These are phyloP conservation scores for Aphaenogaster floridana DNA, from an alignment of 1,140 invertebrate species.

Conservation along the genomic window DNA sequence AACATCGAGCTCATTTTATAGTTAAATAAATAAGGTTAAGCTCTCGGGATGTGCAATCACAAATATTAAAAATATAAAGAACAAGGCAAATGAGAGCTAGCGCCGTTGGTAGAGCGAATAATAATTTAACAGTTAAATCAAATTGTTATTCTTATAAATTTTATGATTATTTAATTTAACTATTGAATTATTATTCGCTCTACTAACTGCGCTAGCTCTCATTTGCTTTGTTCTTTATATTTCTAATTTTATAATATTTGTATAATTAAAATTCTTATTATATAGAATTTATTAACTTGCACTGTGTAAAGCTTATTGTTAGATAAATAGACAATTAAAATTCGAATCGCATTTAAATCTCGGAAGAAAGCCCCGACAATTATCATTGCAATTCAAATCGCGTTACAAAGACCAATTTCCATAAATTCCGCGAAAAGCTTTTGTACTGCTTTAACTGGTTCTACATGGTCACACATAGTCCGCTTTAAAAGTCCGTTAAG, in stretches of 20 bases:
- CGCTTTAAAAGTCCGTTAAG: slow-evolving; percentile 6
- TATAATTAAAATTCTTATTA: not conserved
- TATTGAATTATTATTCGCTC: no score
- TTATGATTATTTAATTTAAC: no score
- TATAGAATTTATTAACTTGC: slow-evolving; percentile 24
- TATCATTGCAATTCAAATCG: slow-evolving; percentile 58
- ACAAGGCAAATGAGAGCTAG: no score
- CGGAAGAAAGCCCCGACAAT: slow-evolving; percentile 25
- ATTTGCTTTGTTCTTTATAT: no score
- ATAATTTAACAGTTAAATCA: no score
- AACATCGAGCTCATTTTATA: not conserved
- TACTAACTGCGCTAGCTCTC: no score
- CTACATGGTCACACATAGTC: slow-evolving; percentile 7
- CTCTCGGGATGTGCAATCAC: no score
- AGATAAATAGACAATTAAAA: slow-evolving; percentile 41
- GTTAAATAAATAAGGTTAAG: no score
- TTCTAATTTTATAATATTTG: not conserved
- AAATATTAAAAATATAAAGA: no score
- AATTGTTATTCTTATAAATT: no score
- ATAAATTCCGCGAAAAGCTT: slow-evolving; percentile 34
- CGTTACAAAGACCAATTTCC: slow-evolving; percentile 41
- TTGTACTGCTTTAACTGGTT: slow-evolving; percentile 25
- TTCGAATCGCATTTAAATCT: slow-evolving; percentile 32
- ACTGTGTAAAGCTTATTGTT: slow-evolving; percentile 2
- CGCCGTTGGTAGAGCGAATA: no score